These are phyloP conservation scores for Phenganax subtilis DNA, from an alignment of 92 coral and sea anemone species.

Conservation along the genomic window DNA sequence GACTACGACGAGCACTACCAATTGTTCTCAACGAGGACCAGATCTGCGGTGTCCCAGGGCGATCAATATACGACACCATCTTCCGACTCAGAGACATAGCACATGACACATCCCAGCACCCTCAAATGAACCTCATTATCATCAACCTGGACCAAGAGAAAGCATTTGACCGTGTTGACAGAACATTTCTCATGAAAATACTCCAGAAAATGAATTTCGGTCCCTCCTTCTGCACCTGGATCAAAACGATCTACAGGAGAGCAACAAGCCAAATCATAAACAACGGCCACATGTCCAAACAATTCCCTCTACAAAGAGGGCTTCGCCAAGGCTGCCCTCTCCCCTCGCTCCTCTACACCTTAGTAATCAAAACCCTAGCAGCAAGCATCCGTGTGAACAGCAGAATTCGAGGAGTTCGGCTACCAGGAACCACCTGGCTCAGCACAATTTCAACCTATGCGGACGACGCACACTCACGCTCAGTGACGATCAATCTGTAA, in stretches of 20 bases:
- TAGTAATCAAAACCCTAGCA: constrained; percentile 33
- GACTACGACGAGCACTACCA: background rate
- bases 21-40: background rate
- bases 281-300: constrained; percentile 31
- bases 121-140: background rate
- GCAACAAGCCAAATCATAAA: constrained; percentile 11
- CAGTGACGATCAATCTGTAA: background rate
- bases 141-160: background rate
- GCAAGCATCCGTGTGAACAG: constrained; percentile 14
- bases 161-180: constrained; percentile 11
- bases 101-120: background rate
- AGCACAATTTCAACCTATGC: no score
- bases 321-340: constrained; percentile 50
- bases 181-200: constrained; percentile 26
- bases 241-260: constrained; percentile 15
- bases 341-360: constrained; percentile 39
- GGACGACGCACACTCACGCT: no score
- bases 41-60: background rate
- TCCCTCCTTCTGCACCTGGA: constrained; percentile 41
- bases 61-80: constrained; percentile 16
- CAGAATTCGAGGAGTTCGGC: background rate
- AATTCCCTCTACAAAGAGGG: constrained; percentile 5
- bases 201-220: constrained; percentile 34
- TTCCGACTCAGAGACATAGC: constrained; percentile 14
- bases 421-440: no score